Evolutionary conservation across 1,140 invertebrate species (phyloP), one percentile per base, ranked within the genome.

Genomic region (Vanessa tameamea): DNA sequence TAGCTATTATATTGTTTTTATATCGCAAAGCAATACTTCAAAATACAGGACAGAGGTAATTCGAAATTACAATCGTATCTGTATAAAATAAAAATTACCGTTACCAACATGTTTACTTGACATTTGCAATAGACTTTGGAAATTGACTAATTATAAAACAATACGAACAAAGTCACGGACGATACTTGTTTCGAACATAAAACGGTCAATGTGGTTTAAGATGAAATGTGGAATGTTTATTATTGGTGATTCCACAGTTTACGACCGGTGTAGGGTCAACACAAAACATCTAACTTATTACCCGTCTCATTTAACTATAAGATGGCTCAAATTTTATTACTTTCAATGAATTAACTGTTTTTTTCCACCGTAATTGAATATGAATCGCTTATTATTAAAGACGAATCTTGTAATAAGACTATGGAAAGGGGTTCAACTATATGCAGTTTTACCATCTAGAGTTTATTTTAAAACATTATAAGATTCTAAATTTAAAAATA

Each of bases 241-340:
- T 69, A 69, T 69, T 69, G 51, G 78, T 75, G 78, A 85, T 87
- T 85, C 77, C 72, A 73, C 57, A 65, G 73, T 83, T 83, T 83
- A 83, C 78, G 78, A 79, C 53, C 70, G 71, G 55, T 6, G 57
- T 69, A 69, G 37, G 51, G 66, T 69, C 66, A 57, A 69, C 66
- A 69, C 66, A 57, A 69, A 53, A 69, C 66, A 67, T 67, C 48
- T 67, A 55, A 57, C 37, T 20, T 69, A 23, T 55, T 43, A 57
- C 47, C 43, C n/a, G 20, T 47, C 66, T 37, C 23, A 61, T 61
- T 61, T 61, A 61, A 61, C 57, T 16, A 57, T 55, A 59, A 55
- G 51, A 69, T 47, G 66, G 51, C 53, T 59, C 43, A 31, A 69
- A n/a, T 69, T 68, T 69, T 69, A 69, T 57, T 50, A 23, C 50